Base-by-base conservation (phyloP, 2,888 invertebrate genomes). In the Corbicula japonica region DNA sequence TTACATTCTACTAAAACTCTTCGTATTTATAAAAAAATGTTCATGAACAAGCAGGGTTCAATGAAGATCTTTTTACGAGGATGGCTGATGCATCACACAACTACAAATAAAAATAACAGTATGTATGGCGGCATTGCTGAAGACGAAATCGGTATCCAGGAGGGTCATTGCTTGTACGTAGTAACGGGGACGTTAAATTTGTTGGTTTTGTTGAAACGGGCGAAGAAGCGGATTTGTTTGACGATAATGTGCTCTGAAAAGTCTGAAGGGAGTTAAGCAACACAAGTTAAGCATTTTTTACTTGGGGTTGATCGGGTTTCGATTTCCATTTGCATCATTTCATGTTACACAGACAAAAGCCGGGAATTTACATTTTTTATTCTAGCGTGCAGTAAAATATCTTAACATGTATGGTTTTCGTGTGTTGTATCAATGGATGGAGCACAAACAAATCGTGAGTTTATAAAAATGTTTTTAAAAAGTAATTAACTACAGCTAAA, bases 281-380 rank as follows among this genome's bases (percentile, higher is more conserved):
- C 52, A 21, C 66, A 66, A 52, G 66, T 66, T 30, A 21, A 52
- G 6, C 50, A 50, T 77, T 18, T 38, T 82, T 5, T 79, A 73
- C 35, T 18, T 70, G 1, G 79, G 71, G 0, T 34, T 79, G 12
- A 61, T 60, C 1, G 76, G 76, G 2, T 83, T 83, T 35, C n/a
- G 83, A 23, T 83, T 80, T 56, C 76, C 76, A 28, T 61, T 78
- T 58, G 68, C 68, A 18, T 50, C 52, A 50, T 76, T 76, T 18
- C 12, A 54, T 2, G 35, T 50, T 18, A 41, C 34, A 15, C 72
- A 69, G 38, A 28, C 62, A 34, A 63, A 69, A 35, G 76, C 46
- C n/a, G 18, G 60, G 10, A 35, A 81, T 32, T 1, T 77, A 2
- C 65, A 76, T 56, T 38, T 63, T 18, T 34, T 62, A 6, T 60